Base-by-base conservation (phyloP, 2,888 invertebrate species). In the Neoitamus cyanurus region DNA sequence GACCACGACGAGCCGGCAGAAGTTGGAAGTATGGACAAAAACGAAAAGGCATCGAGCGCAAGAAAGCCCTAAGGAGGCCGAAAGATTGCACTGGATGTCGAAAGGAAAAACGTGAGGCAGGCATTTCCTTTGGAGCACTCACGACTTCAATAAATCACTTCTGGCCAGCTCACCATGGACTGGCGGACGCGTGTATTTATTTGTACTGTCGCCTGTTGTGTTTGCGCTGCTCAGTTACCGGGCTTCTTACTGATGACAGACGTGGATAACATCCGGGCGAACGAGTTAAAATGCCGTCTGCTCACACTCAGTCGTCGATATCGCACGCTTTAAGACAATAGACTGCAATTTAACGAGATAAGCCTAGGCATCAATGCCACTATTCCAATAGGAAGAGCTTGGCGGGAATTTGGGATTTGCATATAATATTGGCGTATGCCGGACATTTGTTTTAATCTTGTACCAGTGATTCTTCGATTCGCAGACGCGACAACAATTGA, bases 141-240 rank as follows among this genome's bases (percentile, higher is more conserved):
- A 85, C 85, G 85, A 85, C 68, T 85, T 68, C 58, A 85, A 85
- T 85, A 85, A 85, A 85, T 84, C 85, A 85, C 85, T 84, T 85
- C 69, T 75, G 80, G 58, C 80, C 58, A 25, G 58, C 31, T 9
- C 31, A 34, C 80, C 58, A 20, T 25, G 48, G 80, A 58, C 68
- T 80, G 48, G 20, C 28, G 58, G 68, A 80, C 80, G 80, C 80
- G 80, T 80, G 80, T 80, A 80, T 80, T 80, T 80, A 80, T 80
- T 80, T 80, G 80, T 80, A 80, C 9, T 58, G 80, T 80, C 80
- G 80, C 80, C 36, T 80, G 68, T 80, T 48, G 58, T 31, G 34
- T 68, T 48, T 80, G 58, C 68, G 80, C 31, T 68, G 80, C 31
- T 68, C 31, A 80, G 58, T 68, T 80, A 34, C 80, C n/a, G 80